Base-by-base conservation (phyloP, 1,140 invertebrate species). In the Drosophila eugracilis region DNA sequence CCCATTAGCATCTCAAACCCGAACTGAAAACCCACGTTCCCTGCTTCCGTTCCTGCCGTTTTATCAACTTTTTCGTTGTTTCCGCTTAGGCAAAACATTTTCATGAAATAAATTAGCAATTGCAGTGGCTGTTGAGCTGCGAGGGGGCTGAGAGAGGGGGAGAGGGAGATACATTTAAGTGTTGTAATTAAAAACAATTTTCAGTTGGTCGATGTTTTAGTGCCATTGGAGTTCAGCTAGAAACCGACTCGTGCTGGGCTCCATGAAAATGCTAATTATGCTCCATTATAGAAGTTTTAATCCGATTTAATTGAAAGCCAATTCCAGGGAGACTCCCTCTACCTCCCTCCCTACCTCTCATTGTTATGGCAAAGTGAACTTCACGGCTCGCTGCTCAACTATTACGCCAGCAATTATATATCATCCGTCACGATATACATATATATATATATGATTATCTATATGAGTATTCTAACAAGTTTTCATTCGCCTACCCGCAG, bases 401-500 rank as follows among this genome's bases (percentile, higher is more conserved):
- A 86, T 84, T 85, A 86, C 66, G 66, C 57, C 36, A 75, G 52
- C 41, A 55, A 79, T 65, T 63, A 81, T 76, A 81, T 41, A 36
- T 21, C 49, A 63, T 37, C 52, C 55, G 41, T 30, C 22, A 32
- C 55, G 59, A 12, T 12, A 12, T 9, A 30, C 2, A 30, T 1
- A 9, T 30, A 12, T 37, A 21, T 42, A 59, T 30, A 59, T 44
- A 49, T 57, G 41, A 74, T 44, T 44, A 44, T 55, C 30, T 39
- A 44, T 41, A 36, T 74, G 48, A 44, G 26, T 41, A 50, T 30
- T 44, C 54, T 78, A 57, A 48, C 45, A 53, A 65, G 60, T 21
- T 41, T 12, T 12, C n/a, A n/a, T 39, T n/a, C 14, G 19, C 36
- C 28, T 37, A 37, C 4, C 58, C 70, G n/a, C 55, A 96, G 95